Base-by-base conservation (phyloP, 2,888 invertebrate species). In the Eilema griseolum region DNA sequence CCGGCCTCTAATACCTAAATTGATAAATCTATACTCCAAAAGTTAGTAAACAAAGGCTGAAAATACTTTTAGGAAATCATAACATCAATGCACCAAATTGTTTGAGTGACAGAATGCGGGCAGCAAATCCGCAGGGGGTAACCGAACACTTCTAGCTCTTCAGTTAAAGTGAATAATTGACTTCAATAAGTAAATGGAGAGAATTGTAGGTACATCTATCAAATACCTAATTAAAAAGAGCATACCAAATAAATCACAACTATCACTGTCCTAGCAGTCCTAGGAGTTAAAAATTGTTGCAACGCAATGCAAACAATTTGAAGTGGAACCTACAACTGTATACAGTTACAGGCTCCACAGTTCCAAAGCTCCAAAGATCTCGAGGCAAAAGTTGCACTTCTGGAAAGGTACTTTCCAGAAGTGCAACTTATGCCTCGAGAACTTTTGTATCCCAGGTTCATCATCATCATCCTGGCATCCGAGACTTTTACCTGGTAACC, bases 41-140 rank as follows among this genome's bases (percentile, higher is more conserved):
- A 61, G 20, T 31, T 61, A 31, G 20, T n/a, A 61, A 61, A 28
- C 57, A 28, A 33, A 61, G 61, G 33, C 16, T 4, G 26, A 59
- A 8, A 24, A 59, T 23, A 56, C 28, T 28, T 23, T 52, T 65
- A 66, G 16, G 57, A 66, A 57, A 16, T 33, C 10, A 12, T 31
- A 28, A 66, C 12, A 64, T 65, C 64, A 61, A 62, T 72, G 46
- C 41, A 72, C 68, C 65, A 69, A 72, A 72, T 66, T 57, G 12
- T 28, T 59, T 66, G 72, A 72, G 61, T 72, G 72, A 72, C 72
- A 66, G 66, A 72, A 66, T 62, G 68, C 72, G 72, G 72, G 56
- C 71, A 65, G 61, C 72, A 66, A 72, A 62, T 72, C 72, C 72
- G 72, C 62, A 57, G 66, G 66, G 72, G 67, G 46, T 66, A 31